Conservation (phyloP, 2,888 invertebrate species). For the Plebejus anna region DNA sequence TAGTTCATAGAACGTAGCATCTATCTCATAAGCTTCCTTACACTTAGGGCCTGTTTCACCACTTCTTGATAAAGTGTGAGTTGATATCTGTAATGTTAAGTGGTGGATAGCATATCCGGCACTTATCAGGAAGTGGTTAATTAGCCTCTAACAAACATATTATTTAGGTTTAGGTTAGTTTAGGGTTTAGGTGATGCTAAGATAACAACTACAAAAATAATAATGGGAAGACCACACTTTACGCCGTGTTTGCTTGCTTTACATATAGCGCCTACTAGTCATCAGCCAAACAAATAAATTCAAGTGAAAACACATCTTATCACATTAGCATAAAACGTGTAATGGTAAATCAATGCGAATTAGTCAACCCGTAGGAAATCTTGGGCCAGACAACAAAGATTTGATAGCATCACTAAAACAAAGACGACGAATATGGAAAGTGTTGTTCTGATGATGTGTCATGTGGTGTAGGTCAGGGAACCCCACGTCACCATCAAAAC, state of each 20-base stretch:
- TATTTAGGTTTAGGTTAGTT: too few species aligned
- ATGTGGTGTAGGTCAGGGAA: constrained; percentile 24
- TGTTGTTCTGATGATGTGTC: constrained; percentile 24
- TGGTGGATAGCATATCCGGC: too few species aligned
- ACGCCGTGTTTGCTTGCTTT: constrained; percentile 36
- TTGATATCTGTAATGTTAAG: too few species aligned
- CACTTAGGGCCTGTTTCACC: too few species aligned
- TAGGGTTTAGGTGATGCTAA: not conserved
- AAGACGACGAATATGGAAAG: constrained; percentile 25
- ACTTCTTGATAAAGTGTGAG: too few species aligned
- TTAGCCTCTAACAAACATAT: too few species aligned
- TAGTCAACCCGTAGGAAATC: constrained; percentile 31
- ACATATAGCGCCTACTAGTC: constrained; percentile 35
- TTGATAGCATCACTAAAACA: constrained; percentile 39
- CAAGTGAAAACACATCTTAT: not conserved
- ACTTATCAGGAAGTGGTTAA: too few species aligned
- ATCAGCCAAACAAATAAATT: not conserved
- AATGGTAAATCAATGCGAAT: constrained; percentile 7
- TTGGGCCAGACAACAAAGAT: constrained; percentile 42
- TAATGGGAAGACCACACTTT: constrained; percentile 33
- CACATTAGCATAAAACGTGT: constrained; percentile 18
- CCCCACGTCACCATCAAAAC: not conserved
- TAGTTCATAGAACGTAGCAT: too few species aligned
- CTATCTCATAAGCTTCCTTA: too few species aligned
- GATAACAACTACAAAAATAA: not conserved